A percentile compares a stretch with the other conserved stretches of the same genome.
Evolutionary conservation across 2,888 invertebrate genomes (phyloP).

Genomic region (Apamea sordens): DNA sequence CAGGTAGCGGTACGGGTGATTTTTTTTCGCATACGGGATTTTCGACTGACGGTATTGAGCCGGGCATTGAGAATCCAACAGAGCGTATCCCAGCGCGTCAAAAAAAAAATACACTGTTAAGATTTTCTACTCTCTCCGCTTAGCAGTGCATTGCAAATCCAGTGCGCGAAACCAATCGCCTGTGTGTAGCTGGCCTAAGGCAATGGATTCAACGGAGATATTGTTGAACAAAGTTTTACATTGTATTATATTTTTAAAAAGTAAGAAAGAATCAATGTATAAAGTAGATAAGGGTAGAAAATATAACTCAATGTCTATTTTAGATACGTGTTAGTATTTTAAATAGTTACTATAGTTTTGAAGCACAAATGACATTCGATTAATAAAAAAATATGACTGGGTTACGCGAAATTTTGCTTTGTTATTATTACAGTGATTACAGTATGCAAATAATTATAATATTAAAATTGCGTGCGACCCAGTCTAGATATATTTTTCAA

Average conservation of each 20-base stretch:
- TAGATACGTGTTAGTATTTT: constrained; percentile 75
- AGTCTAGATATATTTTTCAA: constrained; percentile 55
- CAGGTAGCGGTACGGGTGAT: background rate
- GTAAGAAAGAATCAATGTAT: constrained; percentile 33
- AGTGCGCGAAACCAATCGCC: background rate
- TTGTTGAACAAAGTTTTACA: constrained; percentile 10
- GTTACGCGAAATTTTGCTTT: background rate
- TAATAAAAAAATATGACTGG: constrained; percentile 34
- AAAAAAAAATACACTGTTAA: background rate
- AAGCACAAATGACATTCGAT: constrained; percentile 74
- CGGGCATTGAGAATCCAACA: background rate
- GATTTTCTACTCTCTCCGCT: background rate
- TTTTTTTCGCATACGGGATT: background rate
- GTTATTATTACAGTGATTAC: background rate
- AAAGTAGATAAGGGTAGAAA: constrained; percentile 54
- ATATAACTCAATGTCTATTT: constrained; percentile 73
- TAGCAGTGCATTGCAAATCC: background rate
- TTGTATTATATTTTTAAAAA: constrained; percentile 22
- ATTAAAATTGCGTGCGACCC: constrained; percentile 29
- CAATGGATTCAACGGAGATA: constrained; percentile 22
- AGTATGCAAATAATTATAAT: background rate
- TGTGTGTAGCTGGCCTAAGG: background rate
- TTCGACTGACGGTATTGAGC: background rate
- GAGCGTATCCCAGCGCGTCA: background rate
- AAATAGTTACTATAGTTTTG: constrained; percentile 61